Conservation (phyloP, 2,797 vertebrate species). For the Acrossocheilus wenchowensis region DNA sequence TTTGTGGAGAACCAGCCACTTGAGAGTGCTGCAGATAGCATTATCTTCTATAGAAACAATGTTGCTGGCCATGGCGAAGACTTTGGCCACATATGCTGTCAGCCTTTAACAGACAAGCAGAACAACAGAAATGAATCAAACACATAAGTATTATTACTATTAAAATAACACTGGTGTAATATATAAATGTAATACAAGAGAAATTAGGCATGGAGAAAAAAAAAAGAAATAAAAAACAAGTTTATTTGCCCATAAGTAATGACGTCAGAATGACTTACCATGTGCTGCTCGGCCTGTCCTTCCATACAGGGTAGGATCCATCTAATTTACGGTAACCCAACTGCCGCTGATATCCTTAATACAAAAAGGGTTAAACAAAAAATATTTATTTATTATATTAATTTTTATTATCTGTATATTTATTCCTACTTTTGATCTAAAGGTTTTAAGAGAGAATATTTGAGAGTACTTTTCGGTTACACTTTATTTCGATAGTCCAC, state of each 20-base stretch:
- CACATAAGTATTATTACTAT: neutral
- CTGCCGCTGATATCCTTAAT: slow-evolving; percentile 19
- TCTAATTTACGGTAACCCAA: slow-evolving; percentile 37
- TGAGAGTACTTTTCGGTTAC: too few species aligned
- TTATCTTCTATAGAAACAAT: slow-evolving; percentile 66
- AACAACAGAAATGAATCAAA: neutral
- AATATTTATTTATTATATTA: neutral
- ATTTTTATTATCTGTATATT: neutral
- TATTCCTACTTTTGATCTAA: too few species aligned
- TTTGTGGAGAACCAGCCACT: slow-evolving; percentile 80
- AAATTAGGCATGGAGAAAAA: neutral
- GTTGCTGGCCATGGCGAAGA: slow-evolving; percentile 80
- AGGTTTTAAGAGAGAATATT: too few species aligned
- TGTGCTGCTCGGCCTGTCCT: slow-evolving; percentile 16
- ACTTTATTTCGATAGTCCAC: too few species aligned
- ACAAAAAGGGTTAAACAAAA: neutral
- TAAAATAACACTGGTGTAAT: neutral
- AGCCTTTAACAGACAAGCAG: slow-evolving; percentile 75
- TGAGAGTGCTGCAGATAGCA: slow-evolving; percentile 81
- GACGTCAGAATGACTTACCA: slow-evolving; percentile 35
- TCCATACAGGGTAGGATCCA: slow-evolving; percentile 38
- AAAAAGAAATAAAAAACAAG: too few species aligned
- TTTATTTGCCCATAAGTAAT: too few species aligned
- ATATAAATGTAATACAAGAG: neutral
- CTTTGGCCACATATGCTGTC: slow-evolving; percentile 87